Conservation (phyloP, 2,797 vertebrate species). For the Sebastes baramenuke region DNA sequence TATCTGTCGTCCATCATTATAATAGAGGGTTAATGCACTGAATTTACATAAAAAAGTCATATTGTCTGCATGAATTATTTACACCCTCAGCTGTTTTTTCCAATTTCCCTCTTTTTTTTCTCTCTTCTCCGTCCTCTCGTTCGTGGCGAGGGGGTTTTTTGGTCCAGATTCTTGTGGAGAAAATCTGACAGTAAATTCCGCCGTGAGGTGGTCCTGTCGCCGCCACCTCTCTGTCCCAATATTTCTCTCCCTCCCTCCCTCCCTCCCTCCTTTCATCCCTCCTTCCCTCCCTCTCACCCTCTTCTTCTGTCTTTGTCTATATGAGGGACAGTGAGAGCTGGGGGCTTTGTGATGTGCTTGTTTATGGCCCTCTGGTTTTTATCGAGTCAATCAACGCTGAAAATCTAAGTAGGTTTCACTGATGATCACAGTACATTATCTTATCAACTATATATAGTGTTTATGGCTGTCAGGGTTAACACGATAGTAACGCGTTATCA, state of each 20-base stretch:
- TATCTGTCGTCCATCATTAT: constrained; percentile 99
- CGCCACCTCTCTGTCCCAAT: constrained; percentile 60
- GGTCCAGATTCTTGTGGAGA: constrained; percentile 92
- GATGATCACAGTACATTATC: constrained; percentile 14
- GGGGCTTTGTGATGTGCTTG: constrained; percentile 33
- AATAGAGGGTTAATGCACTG: constrained; percentile 99
- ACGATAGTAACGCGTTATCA: no score
- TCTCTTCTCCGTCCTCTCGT: constrained; percentile 65
- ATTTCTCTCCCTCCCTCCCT: constrained; percentile 40
- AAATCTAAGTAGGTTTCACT: constrained; percentile 28
- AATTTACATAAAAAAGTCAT: constrained; percentile 99
- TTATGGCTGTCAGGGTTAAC: background rate
- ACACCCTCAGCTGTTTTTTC: constrained; percentile 99
- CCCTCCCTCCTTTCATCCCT: constrained; percentile 4
- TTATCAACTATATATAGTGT: background rate
- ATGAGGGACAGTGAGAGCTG: constrained; percentile 28
- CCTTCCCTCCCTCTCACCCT: constrained; percentile 15
- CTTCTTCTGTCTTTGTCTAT: constrained; percentile 50
- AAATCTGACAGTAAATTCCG: constrained; percentile 97
- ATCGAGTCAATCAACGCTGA: constrained; percentile 46
- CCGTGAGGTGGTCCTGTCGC: constrained; percentile 85
- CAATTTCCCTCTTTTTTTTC: constrained; percentile 71
- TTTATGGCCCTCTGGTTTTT: constrained; percentile 44
- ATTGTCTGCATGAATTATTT: constrained; percentile 99
- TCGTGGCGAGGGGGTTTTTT: constrained; percentile 82